These are phyloP conservation scores for Chiloscyllium plagiosum DNA, from an alignment of 2,113 vertebrate species.

Conservation along the genomic window DNA sequence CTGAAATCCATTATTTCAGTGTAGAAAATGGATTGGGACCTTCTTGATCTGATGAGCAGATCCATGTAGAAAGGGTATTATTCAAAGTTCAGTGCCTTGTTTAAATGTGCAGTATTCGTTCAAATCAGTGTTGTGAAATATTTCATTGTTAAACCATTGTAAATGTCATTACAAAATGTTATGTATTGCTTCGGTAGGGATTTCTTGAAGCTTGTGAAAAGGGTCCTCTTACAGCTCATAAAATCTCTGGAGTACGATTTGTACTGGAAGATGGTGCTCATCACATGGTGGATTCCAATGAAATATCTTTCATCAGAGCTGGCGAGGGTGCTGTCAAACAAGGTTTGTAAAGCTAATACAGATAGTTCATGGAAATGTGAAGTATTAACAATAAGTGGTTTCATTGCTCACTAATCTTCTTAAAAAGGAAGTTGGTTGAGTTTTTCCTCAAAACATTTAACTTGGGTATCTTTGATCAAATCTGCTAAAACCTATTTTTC, in stretches of 20 bases:
- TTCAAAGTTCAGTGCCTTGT: background rate
- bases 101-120: background rate
- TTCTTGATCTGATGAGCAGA: background rate
- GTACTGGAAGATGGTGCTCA: constrained; percentile 79
- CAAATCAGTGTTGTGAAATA: background rate
- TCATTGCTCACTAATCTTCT: background rate
- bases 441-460: background rate
- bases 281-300: constrained; percentile 95
- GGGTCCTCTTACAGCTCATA: constrained; percentile 74
- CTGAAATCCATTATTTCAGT: background rate
- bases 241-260: constrained; percentile 79
- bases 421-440: background rate
- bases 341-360: constrained; percentile 54
- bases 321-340: constrained; percentile 89
- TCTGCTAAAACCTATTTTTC: background rate
- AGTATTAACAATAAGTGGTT: background rate
- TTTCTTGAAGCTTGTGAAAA: constrained; percentile 82
- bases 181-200: constrained; percentile 56
- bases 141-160: background rate
- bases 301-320: constrained; percentile 85
- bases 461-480: background rate
- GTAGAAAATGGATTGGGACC: background rate
- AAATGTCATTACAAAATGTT: background rate
- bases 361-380: background rate
- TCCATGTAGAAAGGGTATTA: background rate